phyloP scores from a whole-genome alignment of 2,797 vertebrate genomes.

The Acomys russatus region DNA sequence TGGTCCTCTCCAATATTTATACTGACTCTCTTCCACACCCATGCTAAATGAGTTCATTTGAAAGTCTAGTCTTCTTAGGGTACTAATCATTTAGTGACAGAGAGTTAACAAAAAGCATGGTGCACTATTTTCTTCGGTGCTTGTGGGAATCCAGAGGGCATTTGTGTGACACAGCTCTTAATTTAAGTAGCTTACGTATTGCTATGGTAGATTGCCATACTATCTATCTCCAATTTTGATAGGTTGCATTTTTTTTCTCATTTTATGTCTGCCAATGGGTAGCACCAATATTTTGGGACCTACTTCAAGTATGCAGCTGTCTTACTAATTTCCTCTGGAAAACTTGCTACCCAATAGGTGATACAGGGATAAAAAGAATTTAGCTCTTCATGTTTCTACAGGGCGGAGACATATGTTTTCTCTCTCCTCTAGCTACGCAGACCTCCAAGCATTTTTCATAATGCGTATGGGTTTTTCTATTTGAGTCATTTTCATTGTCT shows the following conservation, averaged over 20 bases:
- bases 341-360: slow-evolving; percentile 72
- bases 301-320: slow-evolving; percentile 5
- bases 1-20: not conserved
- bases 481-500: slow-evolving; percentile 61
- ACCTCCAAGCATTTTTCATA: slow-evolving; percentile 68
- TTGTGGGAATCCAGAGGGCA: not conserved
- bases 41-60: slow-evolving; percentile 28
- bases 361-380: slow-evolving; percentile 70
- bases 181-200: slow-evolving; percentile 13
- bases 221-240: slow-evolving; percentile 32
- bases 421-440: slow-evolving; percentile 36
- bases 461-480: slow-evolving; percentile 73
- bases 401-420: slow-evolving; percentile 48
- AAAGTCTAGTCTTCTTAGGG: slow-evolving; percentile 6
- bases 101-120: not conserved
- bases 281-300: slow-evolving; percentile 10
- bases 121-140: slow-evolving; percentile 43
- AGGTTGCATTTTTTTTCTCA: slow-evolving; percentile 27
- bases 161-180: not conserved
- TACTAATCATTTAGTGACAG: slow-evolving; percentile 1
- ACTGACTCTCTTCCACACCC: not conserved
- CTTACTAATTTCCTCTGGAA: slow-evolving; percentile 69
- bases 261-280: slow-evolving; percentile 42
- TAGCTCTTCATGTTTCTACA: slow-evolving; percentile 41
- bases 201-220: not conserved